Percentiles rank a stretch among this genome's conserved stretches.
phyloP scores from a whole-genome alignment of 2,797 vertebrate genomes.

The Bucorvus abyssinicus region DNA sequence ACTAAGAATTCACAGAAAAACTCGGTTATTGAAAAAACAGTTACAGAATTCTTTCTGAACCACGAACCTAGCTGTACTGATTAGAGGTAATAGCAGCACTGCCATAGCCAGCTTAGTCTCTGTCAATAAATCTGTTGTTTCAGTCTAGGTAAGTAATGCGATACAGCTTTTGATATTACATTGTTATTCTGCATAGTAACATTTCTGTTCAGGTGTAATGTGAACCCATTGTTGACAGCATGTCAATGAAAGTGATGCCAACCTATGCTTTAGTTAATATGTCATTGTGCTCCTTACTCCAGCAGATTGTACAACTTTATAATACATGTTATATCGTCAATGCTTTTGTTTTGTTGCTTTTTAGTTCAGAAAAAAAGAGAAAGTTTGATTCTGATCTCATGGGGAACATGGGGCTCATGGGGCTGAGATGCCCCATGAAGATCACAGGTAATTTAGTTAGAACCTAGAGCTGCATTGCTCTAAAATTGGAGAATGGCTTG shows the following conservation, averaged over 20 bases:
- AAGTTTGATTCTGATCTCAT: background rate
- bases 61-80: background rate
- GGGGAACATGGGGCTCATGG: background rate
- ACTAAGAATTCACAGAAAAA: background rate
- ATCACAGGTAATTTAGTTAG: background rate
- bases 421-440: background rate
- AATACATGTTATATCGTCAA: fast-evolving
- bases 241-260: background rate
- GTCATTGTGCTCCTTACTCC: background rate
- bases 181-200: background rate
- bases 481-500: background rate
- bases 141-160: background rate
- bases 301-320: background rate
- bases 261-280: background rate
- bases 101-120: background rate
- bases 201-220: background rate
- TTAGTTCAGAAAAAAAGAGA: background rate
- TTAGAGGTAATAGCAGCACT: background rate
- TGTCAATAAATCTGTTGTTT: background rate
- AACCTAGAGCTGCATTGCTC: background rate
- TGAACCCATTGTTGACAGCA: background rate
- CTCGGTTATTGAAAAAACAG: background rate
- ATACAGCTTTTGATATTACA: background rate
- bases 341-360: fast-evolving
- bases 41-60: background rate